Conservation (phyloP, 1,140 invertebrate species). For the Alviniconcha marisindica region DNA sequence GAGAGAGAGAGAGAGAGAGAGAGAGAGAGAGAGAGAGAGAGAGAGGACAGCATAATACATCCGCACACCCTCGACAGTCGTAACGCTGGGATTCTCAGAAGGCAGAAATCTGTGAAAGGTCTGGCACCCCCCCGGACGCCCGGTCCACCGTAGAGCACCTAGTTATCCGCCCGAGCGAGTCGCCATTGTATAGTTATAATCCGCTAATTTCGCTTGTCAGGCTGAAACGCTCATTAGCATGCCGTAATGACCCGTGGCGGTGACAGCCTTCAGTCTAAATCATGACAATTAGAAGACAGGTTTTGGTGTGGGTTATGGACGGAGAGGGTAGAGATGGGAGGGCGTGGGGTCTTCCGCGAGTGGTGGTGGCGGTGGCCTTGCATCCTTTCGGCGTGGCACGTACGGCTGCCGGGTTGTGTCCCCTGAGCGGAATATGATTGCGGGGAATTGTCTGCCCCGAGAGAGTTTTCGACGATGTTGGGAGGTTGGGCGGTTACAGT, state of each 20-base stretch:
- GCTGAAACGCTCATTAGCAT: slow-evolving; percentile 38
- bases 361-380: too few relatives aligned
- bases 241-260: slow-evolving; percentile 37
- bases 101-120: too few relatives aligned
- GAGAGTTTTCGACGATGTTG: not conserved
- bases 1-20: too few relatives aligned
- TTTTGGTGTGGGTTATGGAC: not conserved
- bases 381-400: too few relatives aligned
- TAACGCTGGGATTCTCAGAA: not conserved
- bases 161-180: slow-evolving; percentile 21
- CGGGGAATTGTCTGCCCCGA: not conserved
- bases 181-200: slow-evolving; percentile 42
- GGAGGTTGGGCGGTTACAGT: too few relatives aligned
- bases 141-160: not conserved
- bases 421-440: slow-evolving; percentile 20
- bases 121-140: not conserved
- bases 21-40: too few relatives aligned
- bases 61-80: not conserved
- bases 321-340: not conserved
- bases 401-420: not conserved
- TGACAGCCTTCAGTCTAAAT: slow-evolving; percentile 34
- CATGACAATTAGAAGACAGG: slow-evolving; percentile 31
- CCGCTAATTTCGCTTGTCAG: slow-evolving; percentile 44
- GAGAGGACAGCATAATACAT: not conserved
- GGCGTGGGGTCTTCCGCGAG: not conserved